Conservation (phyloP, 1,140 invertebrate genomes). For the Idris sp. region DNA sequence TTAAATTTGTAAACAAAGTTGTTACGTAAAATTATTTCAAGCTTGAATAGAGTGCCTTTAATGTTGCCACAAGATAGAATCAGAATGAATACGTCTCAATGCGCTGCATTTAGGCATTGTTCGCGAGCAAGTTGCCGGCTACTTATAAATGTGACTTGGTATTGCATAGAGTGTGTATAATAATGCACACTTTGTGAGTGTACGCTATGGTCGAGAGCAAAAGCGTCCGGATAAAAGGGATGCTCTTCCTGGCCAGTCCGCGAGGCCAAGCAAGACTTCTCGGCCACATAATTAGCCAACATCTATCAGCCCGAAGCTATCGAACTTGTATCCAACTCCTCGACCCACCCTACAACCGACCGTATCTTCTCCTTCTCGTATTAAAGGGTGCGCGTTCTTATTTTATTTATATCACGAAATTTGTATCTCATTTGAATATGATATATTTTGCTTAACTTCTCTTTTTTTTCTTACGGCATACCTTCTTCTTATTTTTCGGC, state of each 20-base stretch:
- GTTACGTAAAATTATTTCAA: too few relatives aligned
- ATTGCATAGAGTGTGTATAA: constrained; percentile 28
- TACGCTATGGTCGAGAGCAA: constrained; percentile 65
- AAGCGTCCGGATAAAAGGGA: constrained; percentile 62
- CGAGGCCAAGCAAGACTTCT: constrained; percentile 69
- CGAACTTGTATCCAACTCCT: constrained; percentile 70
- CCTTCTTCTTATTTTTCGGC: constrained; percentile 4
- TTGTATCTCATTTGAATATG: constrained; percentile 57
- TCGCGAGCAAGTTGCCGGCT: constrained; percentile 33
- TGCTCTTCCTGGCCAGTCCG: constrained; percentile 68
- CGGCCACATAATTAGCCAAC: constrained; percentile 78
- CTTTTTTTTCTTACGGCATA: constrained; percentile 9
- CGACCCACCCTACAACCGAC: constrained; percentile 67
- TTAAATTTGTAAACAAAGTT: too few relatives aligned
- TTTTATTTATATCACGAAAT: constrained; percentile 55
- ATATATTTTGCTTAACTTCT: constrained; percentile 22
- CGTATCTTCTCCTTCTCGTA: constrained; percentile 61
- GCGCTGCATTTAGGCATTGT: constrained; percentile 39
- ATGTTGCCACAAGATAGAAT: constrained; percentile 3
- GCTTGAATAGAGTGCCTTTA: too few relatives aligned
- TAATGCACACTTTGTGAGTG: constrained; percentile 55
- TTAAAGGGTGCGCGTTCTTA: constrained; percentile 57
- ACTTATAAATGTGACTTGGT: constrained; percentile 48
- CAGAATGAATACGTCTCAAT: constrained; percentile 20
- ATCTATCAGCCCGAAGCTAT: constrained; percentile 79